Percentiles rank a stretch among this genome's conserved stretches.
Conservation (phyloP, 1,140 invertebrate genomes). For the Trigoniulus corallinus region DNA sequence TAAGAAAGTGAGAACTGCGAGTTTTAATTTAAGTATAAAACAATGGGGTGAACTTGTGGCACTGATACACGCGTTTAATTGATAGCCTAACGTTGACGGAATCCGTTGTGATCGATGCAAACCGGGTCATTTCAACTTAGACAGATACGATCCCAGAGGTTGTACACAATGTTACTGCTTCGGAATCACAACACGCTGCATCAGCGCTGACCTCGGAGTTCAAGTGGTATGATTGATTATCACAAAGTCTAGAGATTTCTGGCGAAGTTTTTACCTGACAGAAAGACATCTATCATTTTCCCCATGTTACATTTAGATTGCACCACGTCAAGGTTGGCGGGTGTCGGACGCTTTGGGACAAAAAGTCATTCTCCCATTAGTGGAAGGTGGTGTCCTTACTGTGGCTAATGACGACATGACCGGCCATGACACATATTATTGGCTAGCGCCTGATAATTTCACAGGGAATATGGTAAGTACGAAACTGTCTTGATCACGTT, state of each 20-base stretch:
- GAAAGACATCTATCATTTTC: no score
- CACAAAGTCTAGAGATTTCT: no score
- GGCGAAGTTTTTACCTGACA: no score
- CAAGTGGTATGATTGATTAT: slow-evolving; percentile 35
- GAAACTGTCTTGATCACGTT: slow-evolving; percentile 1
- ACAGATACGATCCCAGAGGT: slow-evolving; percentile 52
- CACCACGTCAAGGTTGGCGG: slow-evolving; percentile 19
- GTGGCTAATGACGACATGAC: slow-evolving; percentile 41
- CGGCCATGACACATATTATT: slow-evolving; percentile 63
- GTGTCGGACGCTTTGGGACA: slow-evolving; percentile 23
- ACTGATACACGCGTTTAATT: no score
- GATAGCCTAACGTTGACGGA: slow-evolving; percentile 49
- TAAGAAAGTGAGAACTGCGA: slow-evolving; percentile 18
- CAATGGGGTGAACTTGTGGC: neutral
- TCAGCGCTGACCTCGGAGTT: slow-evolving; percentile 34
- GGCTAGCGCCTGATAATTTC: slow-evolving; percentile 56
- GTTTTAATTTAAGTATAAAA: neutral
- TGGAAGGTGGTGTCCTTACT: slow-evolving; percentile 19
- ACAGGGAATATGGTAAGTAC: slow-evolving; percentile 29
- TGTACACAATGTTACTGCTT: slow-evolving; percentile 87
- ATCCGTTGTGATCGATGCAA: slow-evolving; percentile 64
- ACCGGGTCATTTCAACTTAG: slow-evolving; percentile 64
- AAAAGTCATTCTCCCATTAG: slow-evolving; percentile 16
- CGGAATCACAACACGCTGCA: slow-evolving; percentile 56
- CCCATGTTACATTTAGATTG: no score